Base-by-base conservation (phyloP, 2,888 invertebrate genomes). In the Himalopsyche tibetana region DNA sequence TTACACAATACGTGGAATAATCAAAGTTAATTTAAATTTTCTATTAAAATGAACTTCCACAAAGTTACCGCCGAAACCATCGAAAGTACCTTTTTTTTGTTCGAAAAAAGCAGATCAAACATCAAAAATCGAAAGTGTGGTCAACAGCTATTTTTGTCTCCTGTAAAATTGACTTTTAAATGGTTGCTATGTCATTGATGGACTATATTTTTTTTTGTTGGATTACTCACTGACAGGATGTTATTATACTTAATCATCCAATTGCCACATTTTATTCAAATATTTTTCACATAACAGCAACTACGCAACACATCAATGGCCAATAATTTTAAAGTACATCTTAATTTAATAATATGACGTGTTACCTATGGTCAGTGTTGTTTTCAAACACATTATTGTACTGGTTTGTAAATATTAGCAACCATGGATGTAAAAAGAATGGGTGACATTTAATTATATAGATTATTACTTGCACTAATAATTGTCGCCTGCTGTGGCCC, bases 171-270 rank as follows among this genome's bases (percentile, higher is more conserved):
- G 45, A 51, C 12, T 51, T 51, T 51, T 15, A 51, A 51, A 51
- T 15, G 15, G 2, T 51, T 51, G 51, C 8, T 4, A 15, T 51
- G 51, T 12, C 15, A 51, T 51, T 51, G 15, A 51, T 8, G 51
- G 51, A 15, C 0, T 3, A 8, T 45, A 45, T 45, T 45, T 17
- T 17, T 56, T 19, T 19, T 11, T 28, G 19, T 63, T 63, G 11
- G 19, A 63, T 19, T 63, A 63, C 63, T 63, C 19, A 63, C 19
- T 28, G 63, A 63, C 63, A 63, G 63, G 63, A 63, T 19, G 63
- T 63, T 19, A 28, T 28, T 28, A 63, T 19, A 63, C 6, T 9
- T 63, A 63, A 19, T 8, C 28, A 63, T 19, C 8, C 63, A 63
- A 63, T 63, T 19, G 19, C 28, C 19, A 63, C 63, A 63, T 63